Conservation (phyloP, 2,797 vertebrate species). For the Astyanax mexicanus region DNA sequence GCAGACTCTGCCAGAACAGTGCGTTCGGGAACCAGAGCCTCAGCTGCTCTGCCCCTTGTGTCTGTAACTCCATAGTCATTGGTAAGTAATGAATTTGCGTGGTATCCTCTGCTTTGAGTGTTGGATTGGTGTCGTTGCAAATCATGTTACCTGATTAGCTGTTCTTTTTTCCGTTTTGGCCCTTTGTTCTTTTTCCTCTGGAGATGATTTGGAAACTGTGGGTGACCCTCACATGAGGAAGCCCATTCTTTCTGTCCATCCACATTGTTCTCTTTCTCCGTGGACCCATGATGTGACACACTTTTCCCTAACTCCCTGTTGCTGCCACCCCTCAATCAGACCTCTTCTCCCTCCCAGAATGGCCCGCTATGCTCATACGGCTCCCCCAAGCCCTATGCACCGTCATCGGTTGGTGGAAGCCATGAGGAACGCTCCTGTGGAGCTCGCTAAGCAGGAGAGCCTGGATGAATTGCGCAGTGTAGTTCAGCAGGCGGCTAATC, state of each 20-base stretch:
- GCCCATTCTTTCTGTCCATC: background rate
- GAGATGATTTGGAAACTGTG: constrained; percentile 61
- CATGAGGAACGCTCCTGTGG: constrained; percentile 27
- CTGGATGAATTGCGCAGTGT: constrained; percentile 70
- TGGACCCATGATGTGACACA: constrained; percentile 54
- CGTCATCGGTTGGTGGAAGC: constrained; percentile 22
- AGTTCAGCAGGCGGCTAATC: constrained; percentile 67
- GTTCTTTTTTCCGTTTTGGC: too few species aligned
- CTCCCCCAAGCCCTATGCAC: constrained; percentile 71
- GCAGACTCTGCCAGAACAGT: constrained; percentile 49
- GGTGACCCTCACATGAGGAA: constrained; percentile 25
- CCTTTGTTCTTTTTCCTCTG: constrained; percentile 39
- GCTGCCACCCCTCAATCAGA: constrained; percentile 29
- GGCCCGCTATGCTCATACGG: constrained; percentile 58
- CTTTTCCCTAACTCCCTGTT: constrained; percentile 34
- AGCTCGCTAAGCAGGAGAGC: constrained; percentile 70
- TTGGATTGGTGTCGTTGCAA: background rate
- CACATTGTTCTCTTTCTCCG: constrained; percentile 19
- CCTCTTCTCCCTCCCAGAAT: constrained; percentile 16
- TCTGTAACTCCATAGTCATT: constrained; percentile 66
- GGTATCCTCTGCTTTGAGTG: constrained; percentile 17
- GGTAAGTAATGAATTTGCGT: constrained; percentile 67
- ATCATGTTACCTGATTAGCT: background rate
- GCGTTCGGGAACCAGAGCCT: constrained; percentile 62
- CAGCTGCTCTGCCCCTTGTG: constrained; percentile 63